Base-by-base conservation (phyloP, 2,888 invertebrate species). In the Drosophila histrio region DNA sequence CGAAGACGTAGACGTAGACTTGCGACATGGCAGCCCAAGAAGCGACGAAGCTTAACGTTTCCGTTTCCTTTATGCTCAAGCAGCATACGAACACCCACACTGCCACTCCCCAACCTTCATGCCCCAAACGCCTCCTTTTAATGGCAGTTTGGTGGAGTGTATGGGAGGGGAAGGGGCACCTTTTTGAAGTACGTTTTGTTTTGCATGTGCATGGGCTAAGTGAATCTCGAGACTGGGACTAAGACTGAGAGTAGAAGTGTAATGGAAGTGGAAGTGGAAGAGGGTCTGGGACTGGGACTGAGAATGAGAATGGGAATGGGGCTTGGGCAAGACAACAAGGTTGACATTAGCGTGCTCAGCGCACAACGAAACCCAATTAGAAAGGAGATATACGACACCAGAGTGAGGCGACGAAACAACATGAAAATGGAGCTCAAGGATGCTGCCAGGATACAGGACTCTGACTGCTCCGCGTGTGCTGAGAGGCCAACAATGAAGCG, bases 401-500 rank as follows among this genome's bases (percentile, higher is more conserved):
- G 81, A 81, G 89, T 84, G 83, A 87, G 87, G 88, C 87, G 83
- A 82, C 68, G 81, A 88, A 79, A 87, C 88, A 87, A 88, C 88
- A 88, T 78, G 88, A 80, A 88, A 77, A 70, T 77, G 79, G 72
- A 78, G 82, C 83, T 58, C 61, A 66, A 69, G 69, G 64, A 44
- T 62, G 67, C 72, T 44, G 30, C 46, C 36, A 46, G 44, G 21
- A 52, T 41, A 22, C 39, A 30, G 64, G 19, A 39, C 50, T 56
- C 38, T 17, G 17, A n/a, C 44, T 57, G 39, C 60, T 50, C 39
- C 56, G 52, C 32, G 54, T 54, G 41, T 49, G 43, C 28, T 41
- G 53, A 49, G 67, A 73, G 83, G 84, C 85, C 87, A 90, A 90
- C 90, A 91, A 91, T 91, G 90, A 90, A 91, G 91, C 91, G 90